Percentiles rank a stretch among this genome's conserved stretches.
These are phyloP conservation scores for Scytalopus superciliaris DNA, from an alignment of 2,113 vertebrate species.

Conservation along the genomic window DNA sequence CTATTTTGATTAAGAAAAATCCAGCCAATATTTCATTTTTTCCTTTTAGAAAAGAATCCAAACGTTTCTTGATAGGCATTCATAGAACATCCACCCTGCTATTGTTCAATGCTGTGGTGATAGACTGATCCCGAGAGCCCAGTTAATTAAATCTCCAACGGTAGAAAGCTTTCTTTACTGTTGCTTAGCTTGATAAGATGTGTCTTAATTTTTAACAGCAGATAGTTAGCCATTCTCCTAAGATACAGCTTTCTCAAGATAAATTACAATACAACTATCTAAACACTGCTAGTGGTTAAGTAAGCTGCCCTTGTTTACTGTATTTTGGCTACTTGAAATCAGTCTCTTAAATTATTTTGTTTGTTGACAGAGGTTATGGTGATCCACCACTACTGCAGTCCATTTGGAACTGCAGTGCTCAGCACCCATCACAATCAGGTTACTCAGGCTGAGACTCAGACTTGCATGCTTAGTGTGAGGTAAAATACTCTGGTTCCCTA, in stretches of 20 bases:
- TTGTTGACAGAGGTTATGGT: neutral
- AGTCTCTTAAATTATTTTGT: neutral
- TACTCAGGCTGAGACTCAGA: neutral
- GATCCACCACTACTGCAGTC: neutral
- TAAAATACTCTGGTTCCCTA: neutral
- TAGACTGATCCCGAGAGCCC: neutral
- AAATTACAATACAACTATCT: neutral
- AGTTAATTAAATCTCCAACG: neutral
- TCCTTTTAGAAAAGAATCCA: neutral
- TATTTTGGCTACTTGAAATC: neutral
- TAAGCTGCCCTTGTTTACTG: neutral
- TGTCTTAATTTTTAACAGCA: neutral
- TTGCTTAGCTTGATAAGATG: neutral
- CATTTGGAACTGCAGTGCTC: rapidly evolving
- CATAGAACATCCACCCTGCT: neutral
- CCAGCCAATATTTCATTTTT: neutral
- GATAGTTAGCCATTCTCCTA: neutral
- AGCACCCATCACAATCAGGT: neutral
- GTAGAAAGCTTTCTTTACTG: neutral
- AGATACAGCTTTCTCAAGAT: neutral
- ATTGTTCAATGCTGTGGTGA: neutral
- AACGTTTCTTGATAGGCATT: neutral
- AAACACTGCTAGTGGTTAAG: neutral
- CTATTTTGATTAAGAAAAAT: neutral
- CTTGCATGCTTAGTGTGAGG: neutral